These are phyloP conservation scores for Deilephila porcellus DNA, from an alignment of 2,888 invertebrate genomes.

Conservation along the genomic window DNA sequence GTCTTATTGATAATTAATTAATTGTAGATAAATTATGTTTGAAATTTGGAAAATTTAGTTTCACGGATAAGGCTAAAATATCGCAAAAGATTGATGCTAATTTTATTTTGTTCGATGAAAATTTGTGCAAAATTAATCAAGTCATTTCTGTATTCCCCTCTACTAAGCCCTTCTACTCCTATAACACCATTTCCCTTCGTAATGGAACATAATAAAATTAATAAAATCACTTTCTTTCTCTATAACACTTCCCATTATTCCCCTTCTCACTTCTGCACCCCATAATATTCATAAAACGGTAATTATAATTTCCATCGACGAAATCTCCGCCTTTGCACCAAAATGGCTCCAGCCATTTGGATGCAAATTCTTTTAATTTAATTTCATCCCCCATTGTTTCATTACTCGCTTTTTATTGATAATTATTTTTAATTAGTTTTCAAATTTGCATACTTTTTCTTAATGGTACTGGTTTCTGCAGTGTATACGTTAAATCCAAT, in stretches of 20 bases:
- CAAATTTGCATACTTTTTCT: neutral
- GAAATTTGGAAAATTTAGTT: too few relatives aligned
- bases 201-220: neutral
- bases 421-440: conserved; percentile 13
- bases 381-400: conserved; percentile 17
- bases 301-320: conserved; percentile 19
- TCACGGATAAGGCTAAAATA: too few relatives aligned
- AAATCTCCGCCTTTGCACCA: conserved; percentile 14
- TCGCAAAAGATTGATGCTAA: too few relatives aligned
- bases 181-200: neutral
- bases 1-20: too few relatives aligned
- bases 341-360: conserved; percentile 19
- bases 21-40: too few relatives aligned
- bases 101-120: too few relatives aligned
- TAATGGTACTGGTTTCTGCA: neutral
- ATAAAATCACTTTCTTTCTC: neutral
- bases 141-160: too few relatives aligned
- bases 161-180: neutral
- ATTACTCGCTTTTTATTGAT: conserved; percentile 18
- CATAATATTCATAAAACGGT: conserved; percentile 17
- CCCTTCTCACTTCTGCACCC: neutral
- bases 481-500: neutral
- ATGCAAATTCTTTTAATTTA: conserved; percentile 25
- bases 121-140: too few relatives aligned
- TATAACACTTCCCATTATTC: neutral